phyloP scores from a whole-genome alignment of 1,140 invertebrate species.

The Drosophila azteca region DNA sequence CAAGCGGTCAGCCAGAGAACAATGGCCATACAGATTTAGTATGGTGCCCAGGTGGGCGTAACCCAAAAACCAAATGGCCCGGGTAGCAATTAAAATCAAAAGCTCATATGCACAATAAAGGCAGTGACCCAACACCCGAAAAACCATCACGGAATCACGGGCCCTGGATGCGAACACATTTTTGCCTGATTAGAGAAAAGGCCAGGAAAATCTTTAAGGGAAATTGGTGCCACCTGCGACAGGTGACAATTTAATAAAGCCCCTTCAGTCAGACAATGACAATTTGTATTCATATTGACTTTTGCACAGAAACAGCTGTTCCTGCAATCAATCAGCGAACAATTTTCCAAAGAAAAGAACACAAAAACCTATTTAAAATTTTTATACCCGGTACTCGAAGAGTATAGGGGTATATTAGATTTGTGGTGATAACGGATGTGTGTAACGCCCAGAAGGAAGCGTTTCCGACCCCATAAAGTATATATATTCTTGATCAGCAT shows the following conservation, averaged over 20 bases:
- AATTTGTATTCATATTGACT: conserved; percentile 58
- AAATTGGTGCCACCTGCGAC: conserved; percentile 60
- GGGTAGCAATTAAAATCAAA: conserved; percentile 64
- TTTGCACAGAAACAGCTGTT: conserved; percentile 23
- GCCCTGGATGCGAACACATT: conserved; percentile 2
- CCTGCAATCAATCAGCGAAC: conserved; percentile 35
- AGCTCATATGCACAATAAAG: conserved; percentile 32
- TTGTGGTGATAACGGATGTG: too few species aligned
- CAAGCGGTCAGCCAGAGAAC: conserved; percentile 44
- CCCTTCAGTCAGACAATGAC: conserved; percentile 16
- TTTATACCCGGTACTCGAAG: too few species aligned
- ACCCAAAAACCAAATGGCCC: conserved; percentile 24
- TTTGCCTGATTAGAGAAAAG: conserved; percentile 20
- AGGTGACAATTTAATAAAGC: conserved; percentile 67
- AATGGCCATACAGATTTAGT: conserved; percentile 30
- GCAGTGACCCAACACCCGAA: conserved; percentile 3
- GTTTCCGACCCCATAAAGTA: too few species aligned
- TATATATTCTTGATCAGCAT: too few species aligned
- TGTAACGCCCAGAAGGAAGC: too few species aligned
- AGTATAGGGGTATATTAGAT: too few species aligned
- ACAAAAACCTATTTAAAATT: too few species aligned
- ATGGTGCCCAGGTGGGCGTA: conserved; percentile 15
- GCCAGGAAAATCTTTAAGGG: conserved; percentile 27
- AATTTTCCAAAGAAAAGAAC: neutral
- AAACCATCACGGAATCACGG: conserved; percentile 28